Percentiles rank a stretch among this genome's conserved stretches.
Conservation (phyloP, 2,797 vertebrate species). For the Trichosurus vulpecula region DNA sequence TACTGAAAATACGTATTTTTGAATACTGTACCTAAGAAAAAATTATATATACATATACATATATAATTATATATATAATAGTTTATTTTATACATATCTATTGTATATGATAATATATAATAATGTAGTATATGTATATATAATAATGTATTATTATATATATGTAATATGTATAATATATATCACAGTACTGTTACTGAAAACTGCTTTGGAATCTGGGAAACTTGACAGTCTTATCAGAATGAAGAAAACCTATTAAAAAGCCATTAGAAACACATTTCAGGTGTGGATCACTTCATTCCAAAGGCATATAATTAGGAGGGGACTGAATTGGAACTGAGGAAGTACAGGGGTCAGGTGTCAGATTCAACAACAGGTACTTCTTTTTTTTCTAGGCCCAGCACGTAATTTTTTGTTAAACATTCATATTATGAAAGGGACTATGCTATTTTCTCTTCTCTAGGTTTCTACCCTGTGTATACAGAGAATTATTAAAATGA, state of each 20-base stretch:
- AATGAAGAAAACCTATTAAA: conserved; percentile 82
- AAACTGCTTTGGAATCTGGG: conserved; percentile 79
- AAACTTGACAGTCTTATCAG: conserved; percentile 70
- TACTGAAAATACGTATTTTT: conserved; percentile 62
- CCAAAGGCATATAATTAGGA: conserved; percentile 80
- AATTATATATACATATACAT: conserved; percentile 47
- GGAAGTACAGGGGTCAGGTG: not conserved
- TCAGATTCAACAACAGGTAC: conserved; percentile 18
- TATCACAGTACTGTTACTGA: conserved; percentile 79
- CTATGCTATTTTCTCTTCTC: conserved; percentile 46
- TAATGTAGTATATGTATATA: no score
- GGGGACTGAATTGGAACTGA: conserved; percentile 47
- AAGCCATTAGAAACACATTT: conserved; percentile 82
- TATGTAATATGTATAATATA: no score
- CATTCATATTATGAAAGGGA: conserved; percentile 56
- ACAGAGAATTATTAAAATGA: conserved; percentile 63
- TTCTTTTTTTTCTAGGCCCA: conserved; percentile 50
- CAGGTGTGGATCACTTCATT: conserved; percentile 79
- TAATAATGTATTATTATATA: no score
- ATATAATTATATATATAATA: not conserved
- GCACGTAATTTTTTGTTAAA: conserved; percentile 61
- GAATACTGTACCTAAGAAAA: conserved; percentile 65
- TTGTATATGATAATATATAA: no score
- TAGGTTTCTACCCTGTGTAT: conserved; percentile 37
- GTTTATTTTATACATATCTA: no score